A percentile compares a stretch with the other conserved stretches of the same genome.
These are phyloP conservation scores for Cliona cf. orientalis DNA, from an alignment of 37 sponge, comb jelly and placozoan species.

Conservation along the genomic window DNA sequence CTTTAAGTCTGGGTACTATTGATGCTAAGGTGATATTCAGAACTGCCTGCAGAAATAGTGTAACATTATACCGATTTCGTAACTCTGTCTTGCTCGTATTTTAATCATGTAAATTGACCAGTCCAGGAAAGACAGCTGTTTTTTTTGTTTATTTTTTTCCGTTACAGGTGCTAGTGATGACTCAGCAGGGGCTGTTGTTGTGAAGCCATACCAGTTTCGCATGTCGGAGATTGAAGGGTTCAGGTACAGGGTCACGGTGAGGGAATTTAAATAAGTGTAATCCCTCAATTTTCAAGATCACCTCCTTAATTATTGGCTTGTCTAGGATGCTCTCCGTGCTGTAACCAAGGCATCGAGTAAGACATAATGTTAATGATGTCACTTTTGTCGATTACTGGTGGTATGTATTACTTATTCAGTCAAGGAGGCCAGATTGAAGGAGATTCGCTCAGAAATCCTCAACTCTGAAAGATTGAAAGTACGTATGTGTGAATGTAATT, in stretches of 20 bases:
- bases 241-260: slow-evolving; percentile 88
- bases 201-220: slow-evolving; percentile 89
- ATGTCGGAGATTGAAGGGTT: slow-evolving; percentile 98
- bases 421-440: slow-evolving; percentile 90
- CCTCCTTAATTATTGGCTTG: neutral
- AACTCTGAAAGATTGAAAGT: slow-evolving; percentile 96
- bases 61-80: no score
- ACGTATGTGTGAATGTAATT: no score
- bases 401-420: slow-evolving; percentile 49
- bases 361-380: neutral
- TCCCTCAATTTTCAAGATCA: neutral
- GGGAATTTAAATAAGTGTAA: neutral
- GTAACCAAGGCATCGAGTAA: slow-evolving; percentile 85
- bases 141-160: no score
- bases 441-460: slow-evolving; percentile 91
- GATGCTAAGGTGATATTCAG: no score
- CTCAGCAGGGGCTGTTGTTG: neutral
- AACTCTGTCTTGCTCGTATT: no score
- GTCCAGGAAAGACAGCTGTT: no score
- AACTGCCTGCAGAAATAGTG: no score
- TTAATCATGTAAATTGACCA: no score
- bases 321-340: slow-evolving; percentile 84
- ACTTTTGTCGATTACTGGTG: neutral
- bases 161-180: no score
- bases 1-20: no score